Conservation (phyloP, 2,888 invertebrate genomes). For the Drosophila meridionalis region DNA sequence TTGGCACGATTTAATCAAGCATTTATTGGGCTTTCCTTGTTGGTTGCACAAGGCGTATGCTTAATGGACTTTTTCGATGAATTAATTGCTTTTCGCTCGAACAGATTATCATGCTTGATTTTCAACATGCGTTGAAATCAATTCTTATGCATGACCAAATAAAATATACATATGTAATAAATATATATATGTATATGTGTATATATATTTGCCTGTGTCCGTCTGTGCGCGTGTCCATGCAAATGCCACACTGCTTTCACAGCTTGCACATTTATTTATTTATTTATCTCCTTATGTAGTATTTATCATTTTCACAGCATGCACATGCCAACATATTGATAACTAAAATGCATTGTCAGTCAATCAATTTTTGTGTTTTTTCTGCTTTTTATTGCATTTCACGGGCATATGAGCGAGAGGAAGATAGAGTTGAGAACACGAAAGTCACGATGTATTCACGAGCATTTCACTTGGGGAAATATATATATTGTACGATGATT, state of each 20-base stretch:
- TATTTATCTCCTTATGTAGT: conserved; percentile 16
- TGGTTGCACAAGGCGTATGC: conserved; percentile 46
- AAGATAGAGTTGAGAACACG: background rate
- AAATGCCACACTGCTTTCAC: conserved; percentile 3
- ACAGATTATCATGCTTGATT: conserved; percentile 28
- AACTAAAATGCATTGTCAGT: conserved; percentile 31
- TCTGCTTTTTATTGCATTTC: background rate
- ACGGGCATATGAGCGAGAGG: no score
- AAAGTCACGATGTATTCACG: background rate
- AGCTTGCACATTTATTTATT: conserved; percentile 15
- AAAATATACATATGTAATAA: conserved; percentile 3
- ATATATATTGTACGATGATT: background rate
- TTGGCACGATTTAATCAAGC: conserved; percentile 36
- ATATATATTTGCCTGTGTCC: background rate
- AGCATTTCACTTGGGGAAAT: background rate
- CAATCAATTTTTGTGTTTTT: conserved; percentile 35
- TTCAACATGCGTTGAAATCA: conserved; percentile 30
- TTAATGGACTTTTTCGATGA: conserved; percentile 30
- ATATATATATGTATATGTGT: background rate
- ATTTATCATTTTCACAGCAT: conserved; percentile 27
- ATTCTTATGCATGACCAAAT: conserved; percentile 19
- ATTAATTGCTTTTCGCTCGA: conserved; percentile 42
- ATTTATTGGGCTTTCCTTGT: conserved; percentile 26
- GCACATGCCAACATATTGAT: conserved; percentile 33
- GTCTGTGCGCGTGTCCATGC: background rate